phyloP scores from a whole-genome alignment of 2,888 invertebrate species.

The Geophilus truncorum region DNA sequence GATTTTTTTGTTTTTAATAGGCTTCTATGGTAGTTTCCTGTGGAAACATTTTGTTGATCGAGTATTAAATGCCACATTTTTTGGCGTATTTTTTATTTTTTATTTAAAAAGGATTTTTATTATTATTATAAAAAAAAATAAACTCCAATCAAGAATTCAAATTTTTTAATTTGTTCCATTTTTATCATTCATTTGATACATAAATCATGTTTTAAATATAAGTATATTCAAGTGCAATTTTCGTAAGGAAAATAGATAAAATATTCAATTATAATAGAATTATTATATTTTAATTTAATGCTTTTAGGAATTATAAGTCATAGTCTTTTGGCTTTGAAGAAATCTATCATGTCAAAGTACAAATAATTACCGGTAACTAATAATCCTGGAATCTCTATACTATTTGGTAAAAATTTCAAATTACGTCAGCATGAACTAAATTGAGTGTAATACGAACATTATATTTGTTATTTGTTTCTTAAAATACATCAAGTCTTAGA shows the following conservation, averaged over 20 bases:
- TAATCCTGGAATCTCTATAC: not conserved
- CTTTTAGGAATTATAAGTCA: not conserved
- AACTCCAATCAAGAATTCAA: not conserved
- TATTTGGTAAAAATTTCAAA: not conserved
- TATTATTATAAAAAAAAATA: not conserved
- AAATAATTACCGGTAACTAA: not conserved
- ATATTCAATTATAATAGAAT: too few relatives aligned
- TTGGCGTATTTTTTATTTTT: not conserved
- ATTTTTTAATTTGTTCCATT: not conserved
- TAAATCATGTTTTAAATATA: not conserved
- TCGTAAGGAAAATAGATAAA: too few relatives aligned
- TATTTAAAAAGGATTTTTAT: not conserved
- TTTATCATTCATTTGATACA: not conserved
- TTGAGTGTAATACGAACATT: not conserved
- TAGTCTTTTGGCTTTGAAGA: too few relatives aligned
- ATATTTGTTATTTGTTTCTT: not conserved
- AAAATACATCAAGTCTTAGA: not conserved
- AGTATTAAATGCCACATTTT: not conserved
- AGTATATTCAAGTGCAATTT: not conserved
- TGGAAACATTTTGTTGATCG: not conserved
- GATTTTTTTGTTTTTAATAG: not conserved
- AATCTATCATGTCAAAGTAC: not conserved
- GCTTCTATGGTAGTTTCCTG: not conserved
- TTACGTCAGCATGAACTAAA: not conserved
- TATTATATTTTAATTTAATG: too few relatives aligned